Evolutionary conservation across 1,140 invertebrate genomes (phyloP).

Genomic region (Ylistrum balloti): DNA sequence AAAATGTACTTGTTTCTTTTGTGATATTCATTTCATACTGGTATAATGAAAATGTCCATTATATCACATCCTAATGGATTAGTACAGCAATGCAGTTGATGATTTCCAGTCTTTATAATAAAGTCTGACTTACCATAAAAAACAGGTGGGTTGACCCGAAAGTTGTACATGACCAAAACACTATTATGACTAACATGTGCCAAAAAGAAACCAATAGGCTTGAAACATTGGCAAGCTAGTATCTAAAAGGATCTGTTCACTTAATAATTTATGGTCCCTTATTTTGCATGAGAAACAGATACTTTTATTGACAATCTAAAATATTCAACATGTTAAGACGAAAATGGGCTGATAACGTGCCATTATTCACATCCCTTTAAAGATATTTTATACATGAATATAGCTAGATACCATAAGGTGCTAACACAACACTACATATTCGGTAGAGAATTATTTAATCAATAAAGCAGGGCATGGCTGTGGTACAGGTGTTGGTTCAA

Average conservation of each 20-base stretch:
- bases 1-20: too few species aligned
- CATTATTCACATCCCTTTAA: conserved; percentile 17
- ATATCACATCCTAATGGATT: too few species aligned
- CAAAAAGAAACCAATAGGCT: not conserved
- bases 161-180: not conserved
- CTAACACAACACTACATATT: not conserved
- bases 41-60: too few species aligned
- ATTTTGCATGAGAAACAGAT: not conserved
- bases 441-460: too few species aligned
- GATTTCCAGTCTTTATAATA: too few species aligned
- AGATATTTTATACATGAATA: not conserved
- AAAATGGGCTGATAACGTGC: not conserved
- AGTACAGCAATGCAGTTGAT: too few species aligned
- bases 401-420: not conserved
- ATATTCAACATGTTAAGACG: not conserved
- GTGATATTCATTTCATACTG: too few species aligned
- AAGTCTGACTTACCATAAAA: not conserved
- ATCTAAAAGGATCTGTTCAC: not conserved
- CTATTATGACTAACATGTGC: too few species aligned
- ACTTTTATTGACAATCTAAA: not conserved
- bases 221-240: not conserved
- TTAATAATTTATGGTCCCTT: not conserved
- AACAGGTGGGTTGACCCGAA: not conserved
- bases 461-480: too few species aligned
- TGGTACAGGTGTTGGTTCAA: too few species aligned